Conservation (phyloP, 2,888 invertebrate species). For the Resseliella maxima region DNA sequence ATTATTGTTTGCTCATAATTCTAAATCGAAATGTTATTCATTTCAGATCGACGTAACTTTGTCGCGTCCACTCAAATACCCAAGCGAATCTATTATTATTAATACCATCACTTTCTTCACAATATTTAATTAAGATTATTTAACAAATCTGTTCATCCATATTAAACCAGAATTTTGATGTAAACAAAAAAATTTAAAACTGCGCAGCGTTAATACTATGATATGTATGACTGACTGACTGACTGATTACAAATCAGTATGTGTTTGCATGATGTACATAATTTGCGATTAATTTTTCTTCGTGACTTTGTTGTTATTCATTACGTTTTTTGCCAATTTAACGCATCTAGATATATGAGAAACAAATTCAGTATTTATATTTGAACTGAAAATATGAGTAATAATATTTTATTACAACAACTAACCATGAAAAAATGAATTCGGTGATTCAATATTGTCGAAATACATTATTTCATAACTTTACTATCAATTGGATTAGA, state of each 20-base stretch:
- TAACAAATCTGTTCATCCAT: slow-evolving; percentile 45
- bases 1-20: background rate
- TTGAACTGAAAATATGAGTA: background rate
- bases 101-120: slow-evolving; percentile 32
- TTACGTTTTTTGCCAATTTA: background rate
- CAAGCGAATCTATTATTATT: background rate
- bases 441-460: no score
- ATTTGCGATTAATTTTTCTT: slow-evolving; percentile 41
- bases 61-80: background rate
- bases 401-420: background rate
- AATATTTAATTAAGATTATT: slow-evolving; percentile 51
- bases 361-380: slow-evolving; percentile 21
- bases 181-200: background rate
- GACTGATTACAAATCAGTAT: background rate
- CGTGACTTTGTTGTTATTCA: background rate
- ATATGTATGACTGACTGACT: background rate
- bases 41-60: background rate
- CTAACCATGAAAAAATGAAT: background rate
- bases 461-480: no score
- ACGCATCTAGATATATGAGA: background rate
- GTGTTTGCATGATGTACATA: slow-evolving; percentile 22
- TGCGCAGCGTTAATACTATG: background rate
- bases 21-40: background rate
- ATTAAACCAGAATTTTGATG: background rate
- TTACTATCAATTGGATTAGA: no score